Conservation (phyloP, 2,888 invertebrate species). For the Leptogaster cylindrica region DNA sequence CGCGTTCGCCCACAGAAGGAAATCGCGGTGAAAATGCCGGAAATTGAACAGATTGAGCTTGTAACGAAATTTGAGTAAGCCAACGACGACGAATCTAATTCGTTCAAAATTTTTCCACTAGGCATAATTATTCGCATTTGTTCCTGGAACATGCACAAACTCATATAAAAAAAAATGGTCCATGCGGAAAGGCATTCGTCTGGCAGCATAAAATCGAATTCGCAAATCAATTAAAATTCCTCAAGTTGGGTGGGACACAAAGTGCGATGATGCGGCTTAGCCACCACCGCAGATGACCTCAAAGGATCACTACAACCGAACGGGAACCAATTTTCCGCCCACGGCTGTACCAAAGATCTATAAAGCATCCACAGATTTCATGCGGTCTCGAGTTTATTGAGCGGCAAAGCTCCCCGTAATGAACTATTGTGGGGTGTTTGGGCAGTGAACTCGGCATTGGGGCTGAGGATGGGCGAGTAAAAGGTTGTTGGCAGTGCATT, state of each 20-base stretch:
- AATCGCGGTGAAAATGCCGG: constrained; percentile 16
- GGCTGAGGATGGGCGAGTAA: not conserved
- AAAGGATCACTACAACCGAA: not conserved
- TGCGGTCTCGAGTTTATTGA: constrained; percentile 13
- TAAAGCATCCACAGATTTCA: constrained; percentile 3
- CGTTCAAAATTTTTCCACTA: no score
- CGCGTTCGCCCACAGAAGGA: not conserved
- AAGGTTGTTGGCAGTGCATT: not conserved
- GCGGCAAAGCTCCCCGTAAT: constrained; percentile 17
- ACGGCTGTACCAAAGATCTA: not conserved
- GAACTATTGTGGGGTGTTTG: not conserved
- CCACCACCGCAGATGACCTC: constrained; percentile 1
- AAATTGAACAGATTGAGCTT: constrained; percentile 17
- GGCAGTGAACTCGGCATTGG: not conserved
- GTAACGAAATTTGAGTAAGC: constrained; percentile 14
- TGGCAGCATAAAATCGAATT: constrained; percentile 4
- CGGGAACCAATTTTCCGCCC: not conserved
- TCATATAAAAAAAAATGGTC: no score
- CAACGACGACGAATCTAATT: no score
- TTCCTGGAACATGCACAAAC: no score
- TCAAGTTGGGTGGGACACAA: not conserved
- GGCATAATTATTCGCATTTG: no score
- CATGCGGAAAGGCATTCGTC: no score
- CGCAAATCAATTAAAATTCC: constrained; percentile 4
- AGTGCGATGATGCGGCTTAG: not conserved